These are phyloP conservation scores for Eutolmus rufibarbis DNA, from an alignment of 2,888 invertebrate genomes.

Conservation along the genomic window DNA sequence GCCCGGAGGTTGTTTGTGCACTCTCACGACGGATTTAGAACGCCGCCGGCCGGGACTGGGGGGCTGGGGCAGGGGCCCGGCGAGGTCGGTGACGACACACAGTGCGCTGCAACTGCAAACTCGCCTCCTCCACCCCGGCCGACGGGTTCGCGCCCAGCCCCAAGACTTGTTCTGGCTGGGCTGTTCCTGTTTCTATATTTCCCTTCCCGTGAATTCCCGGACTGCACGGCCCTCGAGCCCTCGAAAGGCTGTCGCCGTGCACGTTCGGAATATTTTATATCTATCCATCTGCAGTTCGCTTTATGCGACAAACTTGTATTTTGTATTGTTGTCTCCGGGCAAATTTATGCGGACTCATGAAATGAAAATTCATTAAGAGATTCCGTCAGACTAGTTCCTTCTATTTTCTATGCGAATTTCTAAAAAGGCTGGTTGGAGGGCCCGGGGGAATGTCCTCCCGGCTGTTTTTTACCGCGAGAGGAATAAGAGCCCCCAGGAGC, in stretches of 20 bases:
- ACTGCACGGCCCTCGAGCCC: background rate
- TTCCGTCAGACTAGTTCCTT: conserved; percentile 16
- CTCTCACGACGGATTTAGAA: background rate
- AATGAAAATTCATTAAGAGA: conserved; percentile 42
- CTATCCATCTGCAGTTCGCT: conserved; percentile 40
- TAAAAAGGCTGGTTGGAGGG: background rate
- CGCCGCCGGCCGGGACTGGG: background rate
- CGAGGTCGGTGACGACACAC: conserved; percentile 3
- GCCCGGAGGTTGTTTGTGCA: conserved; percentile 6
- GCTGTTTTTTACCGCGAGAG: background rate
- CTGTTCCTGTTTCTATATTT: conserved; percentile 36
- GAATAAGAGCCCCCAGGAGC: background rate
- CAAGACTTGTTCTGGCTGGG: background rate
- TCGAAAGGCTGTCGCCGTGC: background rate
- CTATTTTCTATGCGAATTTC: conserved; percentile 39
- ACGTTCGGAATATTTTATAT: conserved; percentile 29
- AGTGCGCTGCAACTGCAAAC: background rate
- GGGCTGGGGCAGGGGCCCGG: too few species aligned
- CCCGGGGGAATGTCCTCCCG: background rate
- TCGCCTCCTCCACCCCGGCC: background rate
- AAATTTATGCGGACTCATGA: conserved; percentile 41
- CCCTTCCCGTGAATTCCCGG: conserved; percentile 29
- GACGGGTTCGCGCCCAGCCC: background rate
- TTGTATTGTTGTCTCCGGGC: conserved; percentile 32
- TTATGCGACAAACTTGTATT: conserved; percentile 41